Evolutionary conservation across 2,113 vertebrate species (phyloP).

Genomic region (Copsychus sechellarum): DNA sequence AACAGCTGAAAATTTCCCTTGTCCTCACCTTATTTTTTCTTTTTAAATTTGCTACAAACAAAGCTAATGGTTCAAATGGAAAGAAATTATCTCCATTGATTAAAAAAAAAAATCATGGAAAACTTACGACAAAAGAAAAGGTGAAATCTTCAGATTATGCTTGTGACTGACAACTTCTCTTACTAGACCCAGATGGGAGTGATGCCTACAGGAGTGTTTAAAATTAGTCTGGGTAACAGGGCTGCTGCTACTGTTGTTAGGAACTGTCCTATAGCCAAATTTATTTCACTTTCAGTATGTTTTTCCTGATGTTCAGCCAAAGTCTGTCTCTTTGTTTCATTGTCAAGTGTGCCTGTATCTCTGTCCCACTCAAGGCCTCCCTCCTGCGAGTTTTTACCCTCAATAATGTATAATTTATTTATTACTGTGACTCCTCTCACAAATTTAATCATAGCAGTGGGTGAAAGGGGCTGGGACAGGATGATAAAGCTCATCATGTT

Average conservation of each 20-base stretch:
- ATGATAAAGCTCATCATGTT: background rate
- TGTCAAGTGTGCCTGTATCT: background rate
- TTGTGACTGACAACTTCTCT: background rate
- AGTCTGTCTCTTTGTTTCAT: background rate
- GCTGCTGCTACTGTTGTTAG: conserved; percentile 2
- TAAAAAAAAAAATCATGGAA: background rate
- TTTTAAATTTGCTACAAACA: background rate
- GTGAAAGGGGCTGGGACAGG: background rate
- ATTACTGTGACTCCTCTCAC: background rate
- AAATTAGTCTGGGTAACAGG: background rate
- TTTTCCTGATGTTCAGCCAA: conserved; percentile 42
- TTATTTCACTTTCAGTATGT: conserved; percentile 7
- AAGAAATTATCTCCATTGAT: background rate
- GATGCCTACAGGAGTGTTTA: background rate
- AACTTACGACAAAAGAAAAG: background rate
- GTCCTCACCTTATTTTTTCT: background rate
- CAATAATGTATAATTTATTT: background rate
- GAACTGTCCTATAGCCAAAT: conserved; percentile 3
- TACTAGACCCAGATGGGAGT: background rate
- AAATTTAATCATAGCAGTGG: background rate
- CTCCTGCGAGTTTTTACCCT: background rate
- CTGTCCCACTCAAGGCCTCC: background rate
- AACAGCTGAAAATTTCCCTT: background rate
- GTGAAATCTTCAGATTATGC: background rate
- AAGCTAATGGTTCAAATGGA: background rate